phyloP scores from a whole-genome alignment of 1,140 invertebrate species.

The Drosophila simulans region DNA sequence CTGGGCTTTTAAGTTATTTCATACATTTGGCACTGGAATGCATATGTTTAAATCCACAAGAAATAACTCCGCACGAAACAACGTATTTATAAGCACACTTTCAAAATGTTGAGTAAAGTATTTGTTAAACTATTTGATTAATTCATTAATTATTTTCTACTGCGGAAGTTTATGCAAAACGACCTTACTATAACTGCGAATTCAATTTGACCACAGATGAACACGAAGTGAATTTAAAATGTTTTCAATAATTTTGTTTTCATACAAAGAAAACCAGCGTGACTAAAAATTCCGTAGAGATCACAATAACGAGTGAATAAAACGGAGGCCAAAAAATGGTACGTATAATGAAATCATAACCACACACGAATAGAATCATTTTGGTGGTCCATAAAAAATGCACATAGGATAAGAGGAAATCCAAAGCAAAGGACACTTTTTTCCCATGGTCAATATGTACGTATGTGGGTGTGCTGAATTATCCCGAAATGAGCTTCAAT shows the following conservation, averaged over 20 bases:
- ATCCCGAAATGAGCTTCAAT: constrained; percentile 44
- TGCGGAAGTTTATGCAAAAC: too few species aligned
- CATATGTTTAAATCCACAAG: neutral
- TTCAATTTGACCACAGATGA: too few species aligned
- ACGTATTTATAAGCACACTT: too few species aligned
- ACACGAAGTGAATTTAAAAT: too few species aligned
- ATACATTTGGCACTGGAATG: too few species aligned
- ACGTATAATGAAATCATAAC: constrained; percentile 23
- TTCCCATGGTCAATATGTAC: constrained; percentile 9
- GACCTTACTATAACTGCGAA: too few species aligned
- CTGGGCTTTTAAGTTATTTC: neutral
- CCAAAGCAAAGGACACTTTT: constrained; percentile 6
- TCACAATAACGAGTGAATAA: neutral
- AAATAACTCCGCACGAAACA: too few species aligned
- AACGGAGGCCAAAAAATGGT: neutral
- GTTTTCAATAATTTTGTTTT: too few species aligned
- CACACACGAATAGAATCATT: constrained; percentile 37
- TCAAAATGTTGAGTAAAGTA: too few species aligned
- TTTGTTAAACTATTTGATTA: too few species aligned
- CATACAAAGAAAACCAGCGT: too few species aligned
- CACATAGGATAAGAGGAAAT: neutral
- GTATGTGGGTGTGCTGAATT: constrained; percentile 28
- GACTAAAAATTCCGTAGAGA: neutral
- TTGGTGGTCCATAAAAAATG: constrained; percentile 25
- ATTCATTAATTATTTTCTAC: too few species aligned